These are phyloP conservation scores for Mesoclemmys tuberculata DNA, from an alignment of 2,113 vertebrate genomes.

Conservation along the genomic window DNA sequence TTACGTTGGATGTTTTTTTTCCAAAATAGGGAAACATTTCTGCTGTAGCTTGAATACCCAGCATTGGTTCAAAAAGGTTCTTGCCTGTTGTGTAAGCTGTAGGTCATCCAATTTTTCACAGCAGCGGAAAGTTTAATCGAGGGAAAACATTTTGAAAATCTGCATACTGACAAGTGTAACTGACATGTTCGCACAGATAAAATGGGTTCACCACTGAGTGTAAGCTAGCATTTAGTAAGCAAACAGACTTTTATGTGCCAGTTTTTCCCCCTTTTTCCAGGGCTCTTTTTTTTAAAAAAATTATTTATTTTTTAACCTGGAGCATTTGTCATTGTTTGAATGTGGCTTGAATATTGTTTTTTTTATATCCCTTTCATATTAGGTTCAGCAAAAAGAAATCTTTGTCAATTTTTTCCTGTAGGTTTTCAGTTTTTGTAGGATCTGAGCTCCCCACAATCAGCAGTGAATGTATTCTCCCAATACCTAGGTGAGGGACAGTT, in stretches of 20 bases:
- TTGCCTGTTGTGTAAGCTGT: neutral
- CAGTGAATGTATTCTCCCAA: neutral
- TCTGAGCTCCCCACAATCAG: neutral
- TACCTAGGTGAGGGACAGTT: neutral
- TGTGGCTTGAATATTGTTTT: neutral
- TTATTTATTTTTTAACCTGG: neutral
- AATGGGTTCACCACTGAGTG: neutral
- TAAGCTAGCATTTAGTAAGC: neutral
- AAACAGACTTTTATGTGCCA: neutral
- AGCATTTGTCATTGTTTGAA: neutral
- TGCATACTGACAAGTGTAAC: neutral
- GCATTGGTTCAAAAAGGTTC: neutral
- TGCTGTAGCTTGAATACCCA: accelerated
- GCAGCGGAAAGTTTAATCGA: neutral
- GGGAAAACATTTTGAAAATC: neutral
- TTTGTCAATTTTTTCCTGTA: neutral
- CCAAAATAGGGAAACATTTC: neutral
- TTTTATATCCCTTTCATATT: neutral
- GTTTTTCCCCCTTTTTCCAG: neutral
- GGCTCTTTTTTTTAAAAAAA: neutral
- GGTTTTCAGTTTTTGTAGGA: neutral
- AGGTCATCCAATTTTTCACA: neutral
- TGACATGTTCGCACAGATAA: neutral
- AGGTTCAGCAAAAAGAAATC: neutral
- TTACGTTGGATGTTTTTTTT: neutral